Evolutionary conservation across 2,888 invertebrate species (phyloP).

Genomic region (Cosmia trapezina): DNA sequence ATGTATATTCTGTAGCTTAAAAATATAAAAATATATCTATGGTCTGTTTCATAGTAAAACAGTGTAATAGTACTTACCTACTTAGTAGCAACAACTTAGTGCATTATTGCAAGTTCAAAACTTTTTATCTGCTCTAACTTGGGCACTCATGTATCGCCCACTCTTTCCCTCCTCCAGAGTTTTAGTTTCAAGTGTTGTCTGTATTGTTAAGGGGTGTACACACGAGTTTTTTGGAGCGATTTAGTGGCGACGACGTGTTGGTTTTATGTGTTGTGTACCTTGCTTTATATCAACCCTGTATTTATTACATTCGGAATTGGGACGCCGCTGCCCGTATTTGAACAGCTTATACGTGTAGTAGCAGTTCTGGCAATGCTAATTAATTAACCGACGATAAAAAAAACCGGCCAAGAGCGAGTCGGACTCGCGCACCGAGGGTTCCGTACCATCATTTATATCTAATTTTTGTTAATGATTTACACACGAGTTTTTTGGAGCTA

Average conservation of each 20-base stretch:
- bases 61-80: constrained; percentile 26
- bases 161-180: constrained; percentile 55
- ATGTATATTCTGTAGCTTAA: no score
- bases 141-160: constrained; percentile 43
- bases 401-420: no score
- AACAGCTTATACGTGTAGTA: constrained; percentile 25
- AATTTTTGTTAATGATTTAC: no score
- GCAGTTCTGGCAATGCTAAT: constrained; percentile 22
- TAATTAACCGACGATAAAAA: no score
- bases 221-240: constrained; percentile 53
- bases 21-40: no score
- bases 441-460: no score
- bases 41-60: background rate
- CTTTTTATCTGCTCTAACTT: constrained; percentile 59
- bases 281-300: constrained; percentile 37
- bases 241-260: constrained; percentile 42
- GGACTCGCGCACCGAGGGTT: no score
- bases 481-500: constrained; percentile 52
- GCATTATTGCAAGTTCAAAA: constrained; percentile 59
- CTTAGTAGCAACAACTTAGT: constrained; percentile 44
- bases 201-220: constrained; percentile 52
- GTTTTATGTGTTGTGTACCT: constrained; percentile 41
- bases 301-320: constrained; percentile 29
- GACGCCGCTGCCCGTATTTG: constrained; percentile 13
- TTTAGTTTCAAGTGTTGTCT: constrained; percentile 62